These are phyloP conservation scores for Hirtodrosophila cameraria DNA, from an alignment of 2,888 invertebrate genomes.

Conservation along the genomic window DNA sequence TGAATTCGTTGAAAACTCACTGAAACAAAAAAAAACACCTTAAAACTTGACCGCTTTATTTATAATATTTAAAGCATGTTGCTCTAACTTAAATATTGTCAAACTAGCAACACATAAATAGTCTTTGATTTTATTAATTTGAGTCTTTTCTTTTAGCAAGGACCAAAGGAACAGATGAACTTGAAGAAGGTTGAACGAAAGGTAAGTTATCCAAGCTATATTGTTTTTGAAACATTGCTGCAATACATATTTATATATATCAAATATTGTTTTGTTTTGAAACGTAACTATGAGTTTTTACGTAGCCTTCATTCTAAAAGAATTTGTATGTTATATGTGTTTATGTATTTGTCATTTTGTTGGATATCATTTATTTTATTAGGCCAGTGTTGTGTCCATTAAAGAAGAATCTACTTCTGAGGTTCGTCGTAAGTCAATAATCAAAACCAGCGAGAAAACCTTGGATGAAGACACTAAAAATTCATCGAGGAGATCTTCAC, in stretches of 20 bases:
- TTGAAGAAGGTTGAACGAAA: conserved; percentile 77
- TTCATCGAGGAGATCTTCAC: conserved; percentile 80
- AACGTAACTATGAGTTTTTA: too few relatives aligned
- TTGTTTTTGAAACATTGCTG: background rate
- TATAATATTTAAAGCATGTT: conserved; percentile 5
- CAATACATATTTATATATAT: too few relatives aligned
- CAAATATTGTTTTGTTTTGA: too few relatives aligned
- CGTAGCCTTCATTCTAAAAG: too few relatives aligned
- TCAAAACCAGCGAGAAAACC: conserved; percentile 61
- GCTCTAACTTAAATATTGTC: background rate
- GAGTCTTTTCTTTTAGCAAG: conserved; percentile 56
- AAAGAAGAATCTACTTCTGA: conserved; percentile 78
- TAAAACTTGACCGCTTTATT: background rate
- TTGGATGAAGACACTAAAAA: conserved; percentile 67
- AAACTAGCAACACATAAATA: too few relatives aligned
- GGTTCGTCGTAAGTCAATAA: conserved; percentile 73
- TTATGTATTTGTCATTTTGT: conserved; percentile 1
- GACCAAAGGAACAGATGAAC: conserved; percentile 68
- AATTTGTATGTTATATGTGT: background rate
- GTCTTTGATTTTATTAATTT: background rate
- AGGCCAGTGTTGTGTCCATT: conserved; percentile 66
- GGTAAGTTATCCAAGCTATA: conserved; percentile 49
- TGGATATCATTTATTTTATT: conserved; percentile 7
- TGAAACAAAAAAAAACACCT: conserved; percentile 11
- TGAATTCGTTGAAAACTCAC: background rate